Percentiles rank a stretch among this genome's conserved stretches.
phyloP scores from a whole-genome alignment of 2,113 vertebrate species.

The Gorilla gorilla region DNA sequence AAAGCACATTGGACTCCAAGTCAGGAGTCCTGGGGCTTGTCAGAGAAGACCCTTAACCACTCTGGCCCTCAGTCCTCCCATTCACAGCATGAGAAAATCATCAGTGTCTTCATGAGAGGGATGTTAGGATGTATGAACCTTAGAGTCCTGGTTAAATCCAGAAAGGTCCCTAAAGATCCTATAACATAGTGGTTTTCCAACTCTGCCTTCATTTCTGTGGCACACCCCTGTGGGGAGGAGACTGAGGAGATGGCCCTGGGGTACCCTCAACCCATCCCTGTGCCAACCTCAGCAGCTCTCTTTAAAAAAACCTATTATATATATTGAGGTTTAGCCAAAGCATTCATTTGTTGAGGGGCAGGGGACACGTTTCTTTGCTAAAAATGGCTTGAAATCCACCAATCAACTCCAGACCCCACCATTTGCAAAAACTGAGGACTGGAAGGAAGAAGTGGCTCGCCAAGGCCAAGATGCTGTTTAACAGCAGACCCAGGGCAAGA shows the following conservation, averaged over 20 bases:
- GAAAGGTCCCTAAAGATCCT: not conserved
- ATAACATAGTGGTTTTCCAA: not conserved
- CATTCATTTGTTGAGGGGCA: not conserved
- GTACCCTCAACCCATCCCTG: too few relatives aligned
- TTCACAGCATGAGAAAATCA: not conserved
- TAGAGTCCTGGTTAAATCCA: not conserved
- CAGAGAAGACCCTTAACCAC: not conserved
- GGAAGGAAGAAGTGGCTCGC: not conserved
- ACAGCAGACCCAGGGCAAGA: not conserved
- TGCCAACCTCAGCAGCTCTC: not conserved
- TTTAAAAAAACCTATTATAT: not conserved
- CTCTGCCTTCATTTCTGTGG: not conserved
- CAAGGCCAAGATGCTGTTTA: not conserved
- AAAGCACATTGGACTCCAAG: not conserved
- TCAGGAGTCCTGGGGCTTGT: not conserved
- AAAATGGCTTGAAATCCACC: slow-evolving; percentile 36
- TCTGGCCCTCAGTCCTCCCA: not conserved
- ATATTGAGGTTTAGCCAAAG: not conserved
- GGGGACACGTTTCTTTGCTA: not conserved
- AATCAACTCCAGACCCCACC: not conserved
- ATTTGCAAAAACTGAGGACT: not conserved
- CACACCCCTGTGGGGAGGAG: not conserved
- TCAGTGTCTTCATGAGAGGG: not conserved
- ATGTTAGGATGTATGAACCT: not conserved
- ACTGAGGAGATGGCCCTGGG: not conserved